Conservation (phyloP, 2,888 invertebrate species). For the Notodonta ziczac region DNA sequence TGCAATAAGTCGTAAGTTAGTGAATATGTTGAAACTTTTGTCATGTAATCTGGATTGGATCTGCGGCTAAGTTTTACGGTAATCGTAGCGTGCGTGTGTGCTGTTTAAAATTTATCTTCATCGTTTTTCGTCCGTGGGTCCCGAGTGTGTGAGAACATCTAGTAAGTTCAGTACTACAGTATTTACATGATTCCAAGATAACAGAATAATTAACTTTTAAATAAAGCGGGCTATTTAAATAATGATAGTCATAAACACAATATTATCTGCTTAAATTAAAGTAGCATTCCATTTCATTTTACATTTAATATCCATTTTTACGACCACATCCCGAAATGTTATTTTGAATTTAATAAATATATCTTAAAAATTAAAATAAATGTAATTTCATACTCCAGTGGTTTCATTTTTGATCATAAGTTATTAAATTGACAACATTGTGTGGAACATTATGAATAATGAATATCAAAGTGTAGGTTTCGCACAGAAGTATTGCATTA, state of each 20-base stretch:
- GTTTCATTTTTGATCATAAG: not conserved
- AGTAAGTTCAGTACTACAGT: slow-evolving; percentile 26
- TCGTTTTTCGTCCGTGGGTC: slow-evolving; percentile 51
- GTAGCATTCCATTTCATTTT: not conserved
- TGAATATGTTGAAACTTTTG: slow-evolving; percentile 69
- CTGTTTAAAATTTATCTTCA: slow-evolving; percentile 60
- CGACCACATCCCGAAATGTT: not conserved
- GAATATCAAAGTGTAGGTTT: not conserved
- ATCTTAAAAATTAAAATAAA: not conserved
- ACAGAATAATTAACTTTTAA: slow-evolving; percentile 22
- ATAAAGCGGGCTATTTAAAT: not conserved
- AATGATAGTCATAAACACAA: not conserved
- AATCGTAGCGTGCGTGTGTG: slow-evolving; percentile 58
- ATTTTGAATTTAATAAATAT: not conserved
- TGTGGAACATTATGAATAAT: not conserved
- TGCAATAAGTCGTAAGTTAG: slow-evolving; percentile 24
- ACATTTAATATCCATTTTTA: not conserved
- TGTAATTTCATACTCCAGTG: too few species aligned
- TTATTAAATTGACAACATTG: not conserved
- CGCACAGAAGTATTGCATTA: not conserved
- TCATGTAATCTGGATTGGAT: slow-evolving; percentile 70
- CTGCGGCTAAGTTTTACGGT: slow-evolving; percentile 72
- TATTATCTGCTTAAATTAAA: not conserved
- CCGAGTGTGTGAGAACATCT: slow-evolving; percentile 43
- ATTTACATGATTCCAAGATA: slow-evolving; percentile 37